Evolutionary conservation across 1,140 invertebrate genomes (phyloP).

Genomic region (Pseudomyrmex flavicornis): DNA sequence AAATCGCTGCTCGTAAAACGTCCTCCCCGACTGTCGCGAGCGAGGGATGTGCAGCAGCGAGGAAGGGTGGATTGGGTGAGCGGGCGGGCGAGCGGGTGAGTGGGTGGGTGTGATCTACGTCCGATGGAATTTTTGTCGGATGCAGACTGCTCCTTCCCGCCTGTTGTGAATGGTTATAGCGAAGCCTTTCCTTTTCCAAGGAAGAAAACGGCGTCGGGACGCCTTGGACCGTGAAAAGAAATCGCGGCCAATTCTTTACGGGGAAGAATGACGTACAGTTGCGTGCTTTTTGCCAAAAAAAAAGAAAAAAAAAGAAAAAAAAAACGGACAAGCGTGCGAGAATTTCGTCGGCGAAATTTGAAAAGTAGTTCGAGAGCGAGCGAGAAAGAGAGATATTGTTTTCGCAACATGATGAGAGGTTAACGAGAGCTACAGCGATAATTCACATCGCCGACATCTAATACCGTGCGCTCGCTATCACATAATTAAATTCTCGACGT

Average conservation of each 20-base stretch:
- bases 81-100: too few species aligned
- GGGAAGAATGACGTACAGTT: conserved; percentile 9
- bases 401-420: conserved; percentile 48
- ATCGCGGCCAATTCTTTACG: conserved; percentile 55
- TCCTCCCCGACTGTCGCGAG: conserved; percentile 61
- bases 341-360: conserved; percentile 4
- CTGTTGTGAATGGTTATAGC: conserved; percentile 57
- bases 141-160: conserved; percentile 48
- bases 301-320: too few species aligned
- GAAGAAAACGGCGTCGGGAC: conserved; percentile 12
- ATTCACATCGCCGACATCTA: conserved; percentile 35
- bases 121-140: conserved; percentile 66
- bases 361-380: neutral
- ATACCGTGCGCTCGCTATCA: conserved; percentile 19
- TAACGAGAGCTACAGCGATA: conserved; percentile 47
- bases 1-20: conserved; percentile 78
- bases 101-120: conserved; percentile 56
- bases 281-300: conserved; percentile 26
- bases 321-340: too few species aligned
- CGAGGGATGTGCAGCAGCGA: conserved; percentile 31
- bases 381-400: neutral
- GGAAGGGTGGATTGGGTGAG: neutral
- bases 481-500: conserved; percentile 37
- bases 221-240: conserved; percentile 50
- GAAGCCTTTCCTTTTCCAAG: conserved; percentile 13